Conservation (phyloP, 2,797 vertebrate species). For the Xiphophorus birchmanni region DNA sequence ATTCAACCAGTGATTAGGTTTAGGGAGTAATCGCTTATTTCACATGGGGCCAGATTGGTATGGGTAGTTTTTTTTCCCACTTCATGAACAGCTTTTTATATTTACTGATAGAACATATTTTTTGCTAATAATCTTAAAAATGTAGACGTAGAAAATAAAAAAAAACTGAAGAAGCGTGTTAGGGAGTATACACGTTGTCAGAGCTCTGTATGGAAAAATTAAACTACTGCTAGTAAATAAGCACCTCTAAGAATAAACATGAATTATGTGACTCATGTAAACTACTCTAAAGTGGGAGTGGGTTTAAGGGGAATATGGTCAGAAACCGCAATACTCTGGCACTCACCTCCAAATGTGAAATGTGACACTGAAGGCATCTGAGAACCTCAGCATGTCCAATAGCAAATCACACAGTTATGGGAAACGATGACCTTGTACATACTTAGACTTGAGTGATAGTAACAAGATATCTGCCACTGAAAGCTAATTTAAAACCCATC, state of each 20-base stretch:
- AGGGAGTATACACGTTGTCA: background rate
- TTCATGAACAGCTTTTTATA: background rate
- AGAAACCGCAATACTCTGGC: slow-evolving; percentile 40
- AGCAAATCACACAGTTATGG: slow-evolving; percentile 28
- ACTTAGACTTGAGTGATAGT: slow-evolving; percentile 12
- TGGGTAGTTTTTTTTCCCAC: background rate
- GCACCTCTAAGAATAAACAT: slow-evolving; percentile 1
- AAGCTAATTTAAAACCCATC: slow-evolving; percentile 2
- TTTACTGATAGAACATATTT: background rate
- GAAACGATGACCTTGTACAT: slow-evolving; percentile 34
- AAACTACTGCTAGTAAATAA: background rate
- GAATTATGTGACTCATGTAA: slow-evolving; percentile 25
- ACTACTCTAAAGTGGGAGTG: slow-evolving; percentile 21
- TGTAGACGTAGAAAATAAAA: background rate
- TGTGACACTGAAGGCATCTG: slow-evolving; percentile 55
- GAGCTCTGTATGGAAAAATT: background rate
- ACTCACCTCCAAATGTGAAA: slow-evolving; percentile 48
- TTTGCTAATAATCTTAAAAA: background rate
- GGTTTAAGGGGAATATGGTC: slow-evolving; percentile 37
- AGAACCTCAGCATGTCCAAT: slow-evolving; percentile 20
- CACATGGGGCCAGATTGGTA: background rate
- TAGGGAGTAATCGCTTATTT: background rate
- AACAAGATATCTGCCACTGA: slow-evolving; percentile 10
- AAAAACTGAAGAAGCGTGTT: background rate
- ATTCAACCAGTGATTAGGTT: background rate